These are phyloP conservation scores for Leontocebus nigricollis DNA, from an alignment of 2,797 vertebrate genomes.

Conservation along the genomic window DNA sequence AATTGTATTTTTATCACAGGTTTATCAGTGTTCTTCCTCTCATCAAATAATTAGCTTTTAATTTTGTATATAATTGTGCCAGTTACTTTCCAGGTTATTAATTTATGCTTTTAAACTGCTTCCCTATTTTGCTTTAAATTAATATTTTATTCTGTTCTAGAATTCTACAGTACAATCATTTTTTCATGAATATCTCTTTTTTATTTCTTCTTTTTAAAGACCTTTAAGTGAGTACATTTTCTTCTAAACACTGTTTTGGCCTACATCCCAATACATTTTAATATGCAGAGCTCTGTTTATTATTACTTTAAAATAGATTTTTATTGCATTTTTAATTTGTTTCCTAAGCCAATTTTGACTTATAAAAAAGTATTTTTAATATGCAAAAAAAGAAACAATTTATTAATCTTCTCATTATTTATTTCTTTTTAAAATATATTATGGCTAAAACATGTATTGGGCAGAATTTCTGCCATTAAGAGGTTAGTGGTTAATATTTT, in stretches of 20 bases:
- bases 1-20: not conserved
- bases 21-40: not conserved
- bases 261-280: slow-evolving; percentile 41
- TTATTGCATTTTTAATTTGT: slow-evolving; percentile 63
- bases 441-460: not conserved
- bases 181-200: slow-evolving; percentile 48
- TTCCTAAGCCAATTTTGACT: slow-evolving; percentile 56
- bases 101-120: slow-evolving; percentile 8
- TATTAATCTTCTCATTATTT: slow-evolving; percentile 42
- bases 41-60: slow-evolving; percentile 22
- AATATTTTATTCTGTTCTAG: slow-evolving; percentile 24
- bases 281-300: slow-evolving; percentile 13
- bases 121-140: slow-evolving; percentile 31
- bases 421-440: slow-evolving; percentile 35
- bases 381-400: slow-evolving; percentile 52
- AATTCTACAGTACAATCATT: slow-evolving; percentile 24
- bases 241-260: slow-evolving; percentile 58
- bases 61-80: slow-evolving; percentile 19
- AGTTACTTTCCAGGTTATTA: slow-evolving; percentile 39
- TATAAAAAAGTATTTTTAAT: slow-evolving; percentile 45
- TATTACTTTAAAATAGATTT: slow-evolving; percentile 62
- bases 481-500: not conserved
- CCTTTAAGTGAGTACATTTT: slow-evolving; percentile 69
- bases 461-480: not conserved
- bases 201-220: slow-evolving; percentile 58